phyloP scores from a whole-genome alignment of 53 echinoderm and acorn worm species.

The Antedon mediterranea region DNA sequence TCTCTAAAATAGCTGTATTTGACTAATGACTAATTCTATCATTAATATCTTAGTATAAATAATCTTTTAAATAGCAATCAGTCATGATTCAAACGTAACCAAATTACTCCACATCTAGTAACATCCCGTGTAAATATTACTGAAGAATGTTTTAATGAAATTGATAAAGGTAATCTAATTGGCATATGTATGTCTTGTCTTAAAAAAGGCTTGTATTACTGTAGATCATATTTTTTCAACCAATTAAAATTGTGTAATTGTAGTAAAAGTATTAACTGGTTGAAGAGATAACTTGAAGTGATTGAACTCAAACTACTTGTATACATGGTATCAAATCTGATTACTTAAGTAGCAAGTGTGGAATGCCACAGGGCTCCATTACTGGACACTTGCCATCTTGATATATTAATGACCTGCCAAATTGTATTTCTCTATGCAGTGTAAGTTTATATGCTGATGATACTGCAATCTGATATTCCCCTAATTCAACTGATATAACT shows the following conservation, averaged over 20 bases:
- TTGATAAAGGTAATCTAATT: no score
- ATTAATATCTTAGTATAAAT: no score
- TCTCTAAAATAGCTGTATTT: no score
- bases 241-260: neutral
- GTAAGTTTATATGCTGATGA: neutral
- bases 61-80: no score
- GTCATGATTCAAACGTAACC: no score
- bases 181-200: no score
- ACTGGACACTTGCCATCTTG: neutral
- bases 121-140: no score
- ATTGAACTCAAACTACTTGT: neutral
- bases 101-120: no score
- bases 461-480: neutral
- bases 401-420: neutral
- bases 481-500: neutral
- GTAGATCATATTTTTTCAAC: neutral
- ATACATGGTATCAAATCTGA: neutral
- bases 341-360: neutral
- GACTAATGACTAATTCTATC: no score
- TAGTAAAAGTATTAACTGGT: neutral
- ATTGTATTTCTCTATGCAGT: neutral
- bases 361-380: neutral
- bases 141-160: no score
- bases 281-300: neutral
- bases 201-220: neutral